These are phyloP conservation scores for Bombus balteatus DNA, from an alignment of 1,140 invertebrate genomes.

Conservation along the genomic window DNA sequence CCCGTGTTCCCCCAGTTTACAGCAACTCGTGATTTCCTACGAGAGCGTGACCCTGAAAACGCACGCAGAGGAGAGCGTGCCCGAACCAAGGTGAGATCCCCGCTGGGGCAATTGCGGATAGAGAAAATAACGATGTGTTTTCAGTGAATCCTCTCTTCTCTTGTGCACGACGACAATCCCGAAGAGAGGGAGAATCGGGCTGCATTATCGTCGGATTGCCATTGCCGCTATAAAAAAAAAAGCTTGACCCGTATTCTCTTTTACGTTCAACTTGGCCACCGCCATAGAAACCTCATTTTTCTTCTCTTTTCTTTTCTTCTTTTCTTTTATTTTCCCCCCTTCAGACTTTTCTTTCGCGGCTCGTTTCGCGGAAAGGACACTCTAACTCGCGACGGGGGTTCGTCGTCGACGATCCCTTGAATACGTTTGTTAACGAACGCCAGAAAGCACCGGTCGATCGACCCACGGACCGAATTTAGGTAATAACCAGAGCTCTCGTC, in stretches of 20 bases:
- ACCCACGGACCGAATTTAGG: background rate
- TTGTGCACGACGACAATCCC: slow-evolving; percentile 10
- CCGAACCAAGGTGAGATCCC: slow-evolving; percentile 36
- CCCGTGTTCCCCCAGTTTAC: background rate
- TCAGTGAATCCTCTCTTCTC: slow-evolving; percentile 3
- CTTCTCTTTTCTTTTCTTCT: background rate
- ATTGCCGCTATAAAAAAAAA: slow-evolving; percentile 51
- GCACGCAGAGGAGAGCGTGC: background rate
- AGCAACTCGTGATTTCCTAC: slow-evolving; percentile 3
- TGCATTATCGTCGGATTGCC: slow-evolving; percentile 53
- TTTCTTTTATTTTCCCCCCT: background rate
- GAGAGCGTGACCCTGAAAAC: slow-evolving; percentile 34
- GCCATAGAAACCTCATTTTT: slow-evolving; percentile 19
- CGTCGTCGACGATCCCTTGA: background rate
- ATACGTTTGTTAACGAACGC: slow-evolving; percentile 14
- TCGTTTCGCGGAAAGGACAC: slow-evolving; percentile 3
- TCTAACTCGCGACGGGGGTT: background rate
- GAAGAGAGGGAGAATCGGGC: slow-evolving; percentile 39
- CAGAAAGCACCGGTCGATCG: background rate
- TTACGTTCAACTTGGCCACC: slow-evolving; percentile 20
- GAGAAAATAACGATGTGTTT: slow-evolving; percentile 48
- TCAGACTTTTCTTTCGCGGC: background rate
- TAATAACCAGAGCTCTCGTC: background rate
- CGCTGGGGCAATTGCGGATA: slow-evolving; percentile 36
- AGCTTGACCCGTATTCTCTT: slow-evolving; percentile 45